phyloP scores from a whole-genome alignment of 2,113 vertebrate species.

The Phaethornis superciliosus region DNA sequence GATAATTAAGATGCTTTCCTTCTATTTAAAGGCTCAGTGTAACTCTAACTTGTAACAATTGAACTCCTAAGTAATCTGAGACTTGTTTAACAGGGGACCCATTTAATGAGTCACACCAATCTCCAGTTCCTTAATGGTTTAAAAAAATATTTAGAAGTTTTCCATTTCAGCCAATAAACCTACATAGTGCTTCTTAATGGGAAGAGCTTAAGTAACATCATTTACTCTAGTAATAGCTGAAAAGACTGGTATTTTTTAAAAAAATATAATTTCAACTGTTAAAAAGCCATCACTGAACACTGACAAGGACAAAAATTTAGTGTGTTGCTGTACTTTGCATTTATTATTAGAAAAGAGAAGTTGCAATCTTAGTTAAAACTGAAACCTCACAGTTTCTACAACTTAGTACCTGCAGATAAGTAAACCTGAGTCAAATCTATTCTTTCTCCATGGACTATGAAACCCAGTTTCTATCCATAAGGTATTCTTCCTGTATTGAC shows the following conservation, averaged over 20 bases:
- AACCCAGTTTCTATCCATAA: not conserved
- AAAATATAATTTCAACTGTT: not conserved
- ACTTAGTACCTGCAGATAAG: not conserved
- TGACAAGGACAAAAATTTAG: not conserved
- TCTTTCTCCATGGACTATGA: not conserved
- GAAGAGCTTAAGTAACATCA: not conserved
- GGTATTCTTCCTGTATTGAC: not conserved
- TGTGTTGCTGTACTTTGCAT: not conserved
- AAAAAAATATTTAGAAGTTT: not conserved
- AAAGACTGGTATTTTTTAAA: not conserved
- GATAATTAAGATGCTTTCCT: conserved; percentile 39
- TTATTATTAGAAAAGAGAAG: not conserved
- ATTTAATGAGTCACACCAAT: not conserved
- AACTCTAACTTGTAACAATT: conserved; percentile 2
- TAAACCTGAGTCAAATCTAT: not conserved
- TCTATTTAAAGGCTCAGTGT: conserved; percentile 1
- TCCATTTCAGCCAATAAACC: not conserved
- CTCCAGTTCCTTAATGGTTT: not conserved
- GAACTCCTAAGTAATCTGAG: not conserved
- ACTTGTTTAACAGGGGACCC: not conserved
- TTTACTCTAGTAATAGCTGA: not conserved
- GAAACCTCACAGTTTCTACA: not conserved
- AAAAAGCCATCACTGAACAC: not conserved
- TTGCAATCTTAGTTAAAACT: not conserved
- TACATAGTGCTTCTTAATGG: not conserved